Conservation (phyloP, 2,888 invertebrate genomes). For the Toxonevra muliebris region DNA sequence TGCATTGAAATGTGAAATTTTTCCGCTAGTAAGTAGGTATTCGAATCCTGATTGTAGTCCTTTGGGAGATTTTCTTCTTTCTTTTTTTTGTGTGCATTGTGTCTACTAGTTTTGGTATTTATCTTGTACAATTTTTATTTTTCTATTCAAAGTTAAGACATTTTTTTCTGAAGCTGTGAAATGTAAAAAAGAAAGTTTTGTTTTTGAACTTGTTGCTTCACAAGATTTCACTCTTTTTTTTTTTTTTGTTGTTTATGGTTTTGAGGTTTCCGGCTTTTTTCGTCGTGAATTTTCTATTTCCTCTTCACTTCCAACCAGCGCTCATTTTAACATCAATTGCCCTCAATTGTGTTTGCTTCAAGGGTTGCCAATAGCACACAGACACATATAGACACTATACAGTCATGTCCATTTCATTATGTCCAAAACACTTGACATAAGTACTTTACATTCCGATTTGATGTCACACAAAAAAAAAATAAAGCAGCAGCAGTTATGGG, state of each 20-base stretch:
- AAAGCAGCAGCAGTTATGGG: slow-evolving; percentile 1
- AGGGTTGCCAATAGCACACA: slow-evolving; percentile 30
- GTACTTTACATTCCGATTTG: slow-evolving; percentile 32
- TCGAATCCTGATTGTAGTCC: neutral
- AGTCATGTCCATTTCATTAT: slow-evolving; percentile 31
- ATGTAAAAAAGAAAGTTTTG: neutral
- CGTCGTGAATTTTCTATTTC: neutral
- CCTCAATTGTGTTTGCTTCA: neutral
- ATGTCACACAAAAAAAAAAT: slow-evolving; percentile 30
- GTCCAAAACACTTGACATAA: slow-evolving; percentile 33
- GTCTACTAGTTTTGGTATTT: neutral
- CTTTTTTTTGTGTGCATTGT: neutral
- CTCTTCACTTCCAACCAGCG: neutral
- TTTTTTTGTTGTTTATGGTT: neutral
- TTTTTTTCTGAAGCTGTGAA: slow-evolving; percentile 5
- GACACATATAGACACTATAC: neutral
- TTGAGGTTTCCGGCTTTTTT: neutral
- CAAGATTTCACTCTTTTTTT: neutral
- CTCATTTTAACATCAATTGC: neutral
- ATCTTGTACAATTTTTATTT: no score
- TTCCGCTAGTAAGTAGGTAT: neutral
- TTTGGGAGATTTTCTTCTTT: neutral
- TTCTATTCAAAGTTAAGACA: neutral
- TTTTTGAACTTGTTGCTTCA: slow-evolving; percentile 8
- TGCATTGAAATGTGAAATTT: no score